Percentiles rank a stretch among this genome's conserved stretches.
Evolutionary conservation across 2,797 vertebrate genomes (phyloP).

Genomic region (Semotilus atromaculatus): DNA sequence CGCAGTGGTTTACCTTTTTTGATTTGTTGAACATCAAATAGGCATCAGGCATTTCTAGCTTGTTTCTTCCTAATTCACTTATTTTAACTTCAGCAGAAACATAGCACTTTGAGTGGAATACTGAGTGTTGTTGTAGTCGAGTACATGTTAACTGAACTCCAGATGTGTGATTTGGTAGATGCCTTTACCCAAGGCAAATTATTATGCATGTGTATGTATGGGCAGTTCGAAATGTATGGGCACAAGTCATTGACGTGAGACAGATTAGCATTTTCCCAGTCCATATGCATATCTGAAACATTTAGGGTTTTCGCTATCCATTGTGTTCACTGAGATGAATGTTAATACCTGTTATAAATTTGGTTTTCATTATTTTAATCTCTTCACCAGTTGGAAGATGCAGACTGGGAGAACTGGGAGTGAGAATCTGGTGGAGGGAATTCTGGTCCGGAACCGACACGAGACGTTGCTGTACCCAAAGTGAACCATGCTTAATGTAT

Average conservation of each 20-base stretch:
- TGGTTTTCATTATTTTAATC: background rate
- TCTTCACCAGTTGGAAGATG: conserved; percentile 87
- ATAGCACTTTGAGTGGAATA: background rate
- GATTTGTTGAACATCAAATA: background rate
- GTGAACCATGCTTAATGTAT: conserved; percentile 75
- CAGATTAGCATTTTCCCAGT: background rate
- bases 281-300: background rate
- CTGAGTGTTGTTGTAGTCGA: background rate
- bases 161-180: background rate
- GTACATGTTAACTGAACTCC: background rate
- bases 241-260: too few relatives aligned
- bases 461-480: conserved; percentile 71
- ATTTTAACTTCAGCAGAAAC: background rate
- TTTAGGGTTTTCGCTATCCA: accelerated
- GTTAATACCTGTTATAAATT: background rate
- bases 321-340: background rate
- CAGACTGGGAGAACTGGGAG: conserved; percentile 99
- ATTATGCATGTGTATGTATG: background rate
- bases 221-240: too few relatives aligned
- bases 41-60: background rate
- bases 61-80: background rate
- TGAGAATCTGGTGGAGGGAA: conserved; percentile 69
- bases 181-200: too few relatives aligned
- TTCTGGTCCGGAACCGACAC: conserved; percentile 53
- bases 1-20: too few relatives aligned